Percentiles rank a stretch among this genome's conserved stretches.
Conservation (phyloP, 2,113 vertebrate species). For the Heterocephalus glaber region DNA sequence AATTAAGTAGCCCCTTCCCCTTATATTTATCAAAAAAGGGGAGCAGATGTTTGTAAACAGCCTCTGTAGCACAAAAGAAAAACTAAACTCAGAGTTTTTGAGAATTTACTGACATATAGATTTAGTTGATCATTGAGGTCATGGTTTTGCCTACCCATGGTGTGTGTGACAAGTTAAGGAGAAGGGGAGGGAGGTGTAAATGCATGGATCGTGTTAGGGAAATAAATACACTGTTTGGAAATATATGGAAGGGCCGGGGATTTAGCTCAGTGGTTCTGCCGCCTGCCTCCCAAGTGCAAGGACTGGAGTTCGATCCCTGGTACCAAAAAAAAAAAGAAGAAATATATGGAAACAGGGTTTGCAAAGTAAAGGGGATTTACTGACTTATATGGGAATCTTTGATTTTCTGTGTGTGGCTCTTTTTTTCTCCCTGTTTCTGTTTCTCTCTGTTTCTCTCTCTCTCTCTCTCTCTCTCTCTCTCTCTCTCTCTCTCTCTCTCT, state of each 20-base stretch:
- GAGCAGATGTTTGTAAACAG: background rate
- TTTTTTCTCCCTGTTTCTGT: background rate
- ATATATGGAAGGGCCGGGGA: background rate
- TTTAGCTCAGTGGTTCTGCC: no score
- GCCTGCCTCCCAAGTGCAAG: no score
- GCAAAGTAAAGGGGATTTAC: background rate
- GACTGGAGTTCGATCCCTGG: no score
- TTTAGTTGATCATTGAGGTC: background rate
- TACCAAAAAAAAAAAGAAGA: no score
- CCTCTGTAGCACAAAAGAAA: constrained; percentile 32
- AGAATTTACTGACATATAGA: background rate
- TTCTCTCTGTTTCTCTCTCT: background rate
- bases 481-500: no score
- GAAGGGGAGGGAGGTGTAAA: no score
- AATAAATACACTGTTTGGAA: background rate
- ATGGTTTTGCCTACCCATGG: background rate
- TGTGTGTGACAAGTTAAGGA: background rate
- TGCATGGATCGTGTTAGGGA: background rate
- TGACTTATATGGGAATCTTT: background rate
- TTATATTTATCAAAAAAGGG: background rate
- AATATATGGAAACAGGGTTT: background rate
- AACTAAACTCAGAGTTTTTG: constrained; percentile 10
- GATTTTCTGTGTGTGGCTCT: background rate
- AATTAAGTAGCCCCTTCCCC: background rate
- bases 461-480: background rate